These are phyloP conservation scores for Eilema depressum DNA, from an alignment of 2,888 invertebrate species.

Conservation along the genomic window DNA sequence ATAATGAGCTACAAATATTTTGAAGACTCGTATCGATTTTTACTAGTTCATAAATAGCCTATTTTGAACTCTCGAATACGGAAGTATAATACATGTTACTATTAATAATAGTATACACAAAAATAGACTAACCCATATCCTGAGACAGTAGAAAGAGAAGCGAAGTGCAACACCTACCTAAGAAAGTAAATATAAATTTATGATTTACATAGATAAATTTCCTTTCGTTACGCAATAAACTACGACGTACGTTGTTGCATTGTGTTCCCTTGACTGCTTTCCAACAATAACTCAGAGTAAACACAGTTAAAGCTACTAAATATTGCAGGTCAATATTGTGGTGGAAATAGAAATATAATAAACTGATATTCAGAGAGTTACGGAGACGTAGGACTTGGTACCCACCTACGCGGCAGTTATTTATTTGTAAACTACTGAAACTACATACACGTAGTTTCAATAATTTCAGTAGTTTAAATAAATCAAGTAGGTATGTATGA, in stretches of 20 bases:
- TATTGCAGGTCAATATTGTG: constrained; percentile 30
- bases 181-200: constrained; percentile 10
- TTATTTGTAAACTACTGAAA: not conserved
- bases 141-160: not conserved
- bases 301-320: constrained; percentile 26
- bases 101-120: no score
- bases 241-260: constrained; percentile 16
- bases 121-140: constrained; percentile 1
- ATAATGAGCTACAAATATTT: not conserved
- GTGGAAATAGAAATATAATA: constrained; percentile 26
- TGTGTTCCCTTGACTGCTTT: constrained; percentile 38
- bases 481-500: not conserved
- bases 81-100: not conserved
- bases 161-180: not conserved
- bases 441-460: not conserved
- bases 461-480: not conserved
- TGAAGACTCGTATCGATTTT: not conserved
- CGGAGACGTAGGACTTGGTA: constrained; percentile 12
- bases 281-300: constrained; percentile 32
- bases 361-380: constrained; percentile 24
- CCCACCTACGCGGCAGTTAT: not conserved
- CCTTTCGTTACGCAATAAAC: constrained; percentile 28
- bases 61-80: not conserved
- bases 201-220: constrained; percentile 26
- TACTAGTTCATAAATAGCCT: not conserved